Percentiles rank a stretch among this genome's conserved stretches.
phyloP scores from a whole-genome alignment of 1,140 invertebrate species.

The Atopsyche davidsoni region DNA sequence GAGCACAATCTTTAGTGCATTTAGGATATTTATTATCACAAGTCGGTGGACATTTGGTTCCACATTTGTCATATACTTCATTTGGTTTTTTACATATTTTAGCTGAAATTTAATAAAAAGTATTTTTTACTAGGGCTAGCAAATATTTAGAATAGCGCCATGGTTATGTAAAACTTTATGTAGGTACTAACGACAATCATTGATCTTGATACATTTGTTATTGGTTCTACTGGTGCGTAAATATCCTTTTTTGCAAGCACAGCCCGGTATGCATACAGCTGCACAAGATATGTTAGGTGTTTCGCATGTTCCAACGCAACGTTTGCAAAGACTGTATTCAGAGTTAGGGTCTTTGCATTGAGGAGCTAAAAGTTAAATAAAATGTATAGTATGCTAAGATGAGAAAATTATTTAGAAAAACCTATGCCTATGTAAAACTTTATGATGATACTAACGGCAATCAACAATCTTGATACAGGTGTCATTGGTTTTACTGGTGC shows the following conservation, averaged over 20 bases:
- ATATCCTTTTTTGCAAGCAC: not conserved
- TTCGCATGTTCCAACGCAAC: not conserved
- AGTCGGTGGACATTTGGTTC: slow-evolving; percentile 6
- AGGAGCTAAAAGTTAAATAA: not conserved
- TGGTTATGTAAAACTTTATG: too few relatives aligned
- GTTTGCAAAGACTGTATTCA: not conserved
- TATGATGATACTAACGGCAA: slow-evolving; percentile 2
- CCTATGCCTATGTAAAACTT: not conserved
- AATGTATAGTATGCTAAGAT: not conserved
- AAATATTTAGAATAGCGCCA: not conserved
- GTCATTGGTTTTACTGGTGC: not conserved
- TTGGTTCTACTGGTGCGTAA: not conserved
- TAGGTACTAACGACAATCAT: not conserved
- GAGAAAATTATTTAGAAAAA: not conserved
- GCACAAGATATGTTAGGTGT: not conserved
- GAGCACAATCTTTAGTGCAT: slow-evolving; percentile 6
- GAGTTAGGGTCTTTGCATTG: not conserved
- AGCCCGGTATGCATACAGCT: not conserved
- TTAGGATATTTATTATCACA: slow-evolving; percentile 5
- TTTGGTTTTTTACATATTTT: not conserved
- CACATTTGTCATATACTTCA: slow-evolving; percentile 7
- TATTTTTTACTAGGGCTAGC: not conserved
- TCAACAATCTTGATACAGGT: not conserved
- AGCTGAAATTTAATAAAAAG: too few relatives aligned
- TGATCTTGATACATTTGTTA: not conserved